Percentiles rank a stretch among this genome's conserved stretches.
Conservation (phyloP, 2,797 vertebrate genomes). For the Mergus octosetaceus region DNA sequence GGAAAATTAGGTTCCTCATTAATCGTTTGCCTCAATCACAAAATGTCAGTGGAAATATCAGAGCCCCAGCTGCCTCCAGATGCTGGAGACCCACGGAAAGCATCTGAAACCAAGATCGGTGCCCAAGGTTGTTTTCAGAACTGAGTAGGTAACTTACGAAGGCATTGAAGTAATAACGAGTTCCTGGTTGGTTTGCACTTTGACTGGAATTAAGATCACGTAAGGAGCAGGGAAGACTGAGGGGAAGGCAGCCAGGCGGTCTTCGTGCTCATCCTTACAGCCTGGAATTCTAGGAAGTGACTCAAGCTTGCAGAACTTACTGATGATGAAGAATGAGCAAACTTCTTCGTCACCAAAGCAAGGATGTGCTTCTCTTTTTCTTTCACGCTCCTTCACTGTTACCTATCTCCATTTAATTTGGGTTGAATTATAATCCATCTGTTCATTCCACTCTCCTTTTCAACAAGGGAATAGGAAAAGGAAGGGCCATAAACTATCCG, state of each 20-base stretch:
- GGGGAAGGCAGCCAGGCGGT: background rate
- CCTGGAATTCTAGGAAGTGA: conserved; percentile 6
- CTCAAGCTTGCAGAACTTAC: background rate
- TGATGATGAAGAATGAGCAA: background rate
- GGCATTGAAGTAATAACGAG: background rate
- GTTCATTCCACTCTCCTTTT: background rate
- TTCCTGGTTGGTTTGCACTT: background rate
- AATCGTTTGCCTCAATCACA: background rate
- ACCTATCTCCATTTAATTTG: background rate
- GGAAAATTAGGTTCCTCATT: background rate
- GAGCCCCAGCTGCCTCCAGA: background rate
- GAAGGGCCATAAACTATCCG: background rate
- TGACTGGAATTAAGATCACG: background rate
- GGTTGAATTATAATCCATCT: background rate
- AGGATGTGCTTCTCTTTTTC: background rate
- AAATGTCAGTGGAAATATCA: background rate
- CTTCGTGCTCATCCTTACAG: background rate
- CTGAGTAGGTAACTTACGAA: background rate
- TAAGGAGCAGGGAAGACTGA: background rate
- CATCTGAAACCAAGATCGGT: background rate
- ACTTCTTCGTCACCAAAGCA: background rate
- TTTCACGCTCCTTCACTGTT: background rate
- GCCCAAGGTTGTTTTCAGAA: background rate
- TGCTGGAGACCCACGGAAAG: background rate
- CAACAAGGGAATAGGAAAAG: background rate